Evolutionary conservation across 2,888 invertebrate species (phyloP).

Genomic region (Trissoscelio sp.): DNA sequence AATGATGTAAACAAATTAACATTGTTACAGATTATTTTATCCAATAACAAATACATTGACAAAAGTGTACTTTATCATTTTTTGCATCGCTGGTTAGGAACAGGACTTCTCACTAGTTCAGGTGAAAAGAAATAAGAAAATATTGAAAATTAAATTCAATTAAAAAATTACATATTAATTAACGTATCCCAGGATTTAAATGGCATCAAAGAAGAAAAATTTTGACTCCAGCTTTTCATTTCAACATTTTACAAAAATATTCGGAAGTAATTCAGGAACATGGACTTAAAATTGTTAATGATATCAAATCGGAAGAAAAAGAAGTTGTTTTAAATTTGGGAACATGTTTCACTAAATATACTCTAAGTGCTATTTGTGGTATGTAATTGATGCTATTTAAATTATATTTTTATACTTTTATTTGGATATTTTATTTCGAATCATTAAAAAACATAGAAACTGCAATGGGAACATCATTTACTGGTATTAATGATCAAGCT

Average conservation of each 20-base stretch:
- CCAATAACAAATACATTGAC: no score
- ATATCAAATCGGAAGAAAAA: constrained; percentile 73
- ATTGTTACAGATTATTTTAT: no score
- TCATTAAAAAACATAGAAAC: constrained; percentile 84
- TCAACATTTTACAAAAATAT: constrained; percentile 85
- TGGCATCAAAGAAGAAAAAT: constrained; percentile 86
- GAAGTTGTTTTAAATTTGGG: constrained; percentile 82
- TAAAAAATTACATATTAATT: background rate
- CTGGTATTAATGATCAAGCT: constrained; percentile 80
- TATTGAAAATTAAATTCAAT: background rate
- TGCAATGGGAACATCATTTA: constrained; percentile 88
- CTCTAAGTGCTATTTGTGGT: constrained; percentile 89
- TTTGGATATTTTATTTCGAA: no score
- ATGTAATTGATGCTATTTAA: constrained; percentile 80
- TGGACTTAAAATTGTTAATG: constrained; percentile 78
- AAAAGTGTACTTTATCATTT: no score
- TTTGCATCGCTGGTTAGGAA: no score
- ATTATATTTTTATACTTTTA: background rate
- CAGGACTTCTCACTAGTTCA: no score
- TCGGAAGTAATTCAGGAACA: constrained; percentile 83
- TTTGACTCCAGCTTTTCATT: constrained; percentile 84
- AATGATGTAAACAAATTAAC: no score
- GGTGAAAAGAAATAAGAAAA: no score
- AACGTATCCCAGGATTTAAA: constrained; percentile 84
- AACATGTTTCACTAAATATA: constrained; percentile 85